Base-by-base conservation (phyloP, 2,113 vertebrate genomes). In the Passer montanus region DNA sequence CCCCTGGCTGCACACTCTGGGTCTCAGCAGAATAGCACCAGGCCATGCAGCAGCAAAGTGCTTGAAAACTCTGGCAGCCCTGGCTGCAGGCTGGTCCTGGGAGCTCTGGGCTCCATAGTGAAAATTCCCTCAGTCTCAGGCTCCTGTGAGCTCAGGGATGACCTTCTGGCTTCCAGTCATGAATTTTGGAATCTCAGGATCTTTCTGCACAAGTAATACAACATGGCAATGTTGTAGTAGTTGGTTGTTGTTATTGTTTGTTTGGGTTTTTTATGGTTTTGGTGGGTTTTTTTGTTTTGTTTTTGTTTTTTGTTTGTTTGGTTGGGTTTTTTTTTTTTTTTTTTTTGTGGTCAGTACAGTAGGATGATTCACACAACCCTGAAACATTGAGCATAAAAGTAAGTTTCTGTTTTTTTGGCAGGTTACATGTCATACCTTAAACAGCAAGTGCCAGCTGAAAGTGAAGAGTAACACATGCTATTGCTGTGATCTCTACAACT, bases 401-500 rank as follows among this genome's bases (percentile, higher is more conserved):
- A 33, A 62, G 4, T 78, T 44, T 85, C 74, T 92, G 50, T 23
- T 95, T 58, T 97, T 62, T 94, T 78, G 85, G 23, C 96, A 99
- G 99, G 98, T 99, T 76, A 98, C 96, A 3, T 99, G 99, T 89
- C 98, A 96, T 43, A 98, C 97, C 7, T 96, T 96, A 74, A 97
- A 97, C 23, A 98, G 94, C 82, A 69, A 94, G 2, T 99, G 99
- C 91, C 98, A 97, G 85, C 91, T 99, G 88, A 99, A 98, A 93
- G 90, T 99, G 92, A 98, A 97, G 94, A 98, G 98, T 93, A 98
- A 99, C 96, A 99, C 99, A 1, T 99, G 99, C 94, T 99, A 99
- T 95, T 99, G 99, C 98, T 99, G 99, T 89, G 98, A 99, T 96
- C 98, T 99, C 58, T 99, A 98, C 95, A 97, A 98, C 94, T 99